A percentile compares a stretch with the other conserved stretches of the same genome.
Evolutionary conservation across 2,888 invertebrate species (phyloP).

Genomic region (Platycnemis pennipes): DNA sequence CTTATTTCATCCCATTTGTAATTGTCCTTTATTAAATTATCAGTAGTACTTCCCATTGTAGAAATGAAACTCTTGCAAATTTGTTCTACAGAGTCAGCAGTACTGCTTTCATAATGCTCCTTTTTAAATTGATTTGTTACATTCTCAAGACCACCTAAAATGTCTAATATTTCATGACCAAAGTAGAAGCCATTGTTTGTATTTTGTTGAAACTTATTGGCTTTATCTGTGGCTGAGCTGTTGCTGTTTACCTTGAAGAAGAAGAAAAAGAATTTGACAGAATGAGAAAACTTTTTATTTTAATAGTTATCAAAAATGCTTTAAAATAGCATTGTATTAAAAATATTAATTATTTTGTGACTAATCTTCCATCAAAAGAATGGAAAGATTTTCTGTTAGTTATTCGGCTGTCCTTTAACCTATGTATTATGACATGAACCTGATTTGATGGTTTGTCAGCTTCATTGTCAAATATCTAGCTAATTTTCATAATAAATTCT

Average conservation of each 20-base stretch:
- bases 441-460: no score
- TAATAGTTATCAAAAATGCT: background rate
- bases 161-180: constrained; percentile 23
- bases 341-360: no score
- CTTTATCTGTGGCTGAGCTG: background rate
- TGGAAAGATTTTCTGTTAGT: no score
- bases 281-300: background rate
- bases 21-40: background rate
- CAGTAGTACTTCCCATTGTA: background rate
- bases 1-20: constrained; percentile 31
- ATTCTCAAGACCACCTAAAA: background rate
- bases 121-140: background rate
- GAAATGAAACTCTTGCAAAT: background rate
- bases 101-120: background rate
- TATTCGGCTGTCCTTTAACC: no score
- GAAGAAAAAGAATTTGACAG: background rate
- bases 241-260: background rate
- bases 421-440: no score
- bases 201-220: background rate
- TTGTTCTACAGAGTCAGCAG: background rate
- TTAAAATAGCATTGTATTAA: no score
- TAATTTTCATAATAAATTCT: no score
- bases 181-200: background rate
- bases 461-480: no score
- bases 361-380: no score